Conservation (phyloP, 1,140 invertebrate species). For the Solen grandis region DNA sequence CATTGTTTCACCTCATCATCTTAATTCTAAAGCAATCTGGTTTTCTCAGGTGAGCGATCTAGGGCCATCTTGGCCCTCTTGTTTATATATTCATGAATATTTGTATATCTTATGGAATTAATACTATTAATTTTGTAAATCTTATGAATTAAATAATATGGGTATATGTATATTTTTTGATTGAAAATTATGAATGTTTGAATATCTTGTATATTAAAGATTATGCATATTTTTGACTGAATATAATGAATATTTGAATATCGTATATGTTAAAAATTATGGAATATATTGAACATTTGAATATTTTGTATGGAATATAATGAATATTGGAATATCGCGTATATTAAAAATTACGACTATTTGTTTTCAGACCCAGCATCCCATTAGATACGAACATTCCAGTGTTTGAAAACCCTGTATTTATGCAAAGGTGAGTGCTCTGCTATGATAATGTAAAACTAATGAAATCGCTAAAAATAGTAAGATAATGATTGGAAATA, state of each 20-base stretch:
- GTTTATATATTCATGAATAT: no score
- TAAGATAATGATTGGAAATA: neutral
- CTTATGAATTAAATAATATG: no score
- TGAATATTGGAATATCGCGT: neutral
- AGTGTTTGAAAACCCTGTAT: neutral
- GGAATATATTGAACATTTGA: neutral
- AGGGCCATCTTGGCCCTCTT: no score
- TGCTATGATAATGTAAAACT: neutral
- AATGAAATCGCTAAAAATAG: neutral
- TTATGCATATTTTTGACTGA: neutral
- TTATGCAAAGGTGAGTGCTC: neutral
- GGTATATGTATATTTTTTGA: no score
- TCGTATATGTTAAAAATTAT: neutral
- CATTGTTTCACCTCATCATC: no score
- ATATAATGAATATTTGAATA: neutral
- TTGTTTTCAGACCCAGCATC: no score
- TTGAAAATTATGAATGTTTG: no score
- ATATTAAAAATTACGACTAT: neutral
- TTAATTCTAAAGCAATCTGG: no score
- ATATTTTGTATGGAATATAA: neutral
- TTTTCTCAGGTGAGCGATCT: no score
- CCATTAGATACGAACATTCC: neutral
- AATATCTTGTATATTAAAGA: neutral
- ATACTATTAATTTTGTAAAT: no score
- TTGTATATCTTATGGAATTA: no score